phyloP scores from a whole-genome alignment of 2,888 invertebrate species.

The Idaea aversata region DNA sequence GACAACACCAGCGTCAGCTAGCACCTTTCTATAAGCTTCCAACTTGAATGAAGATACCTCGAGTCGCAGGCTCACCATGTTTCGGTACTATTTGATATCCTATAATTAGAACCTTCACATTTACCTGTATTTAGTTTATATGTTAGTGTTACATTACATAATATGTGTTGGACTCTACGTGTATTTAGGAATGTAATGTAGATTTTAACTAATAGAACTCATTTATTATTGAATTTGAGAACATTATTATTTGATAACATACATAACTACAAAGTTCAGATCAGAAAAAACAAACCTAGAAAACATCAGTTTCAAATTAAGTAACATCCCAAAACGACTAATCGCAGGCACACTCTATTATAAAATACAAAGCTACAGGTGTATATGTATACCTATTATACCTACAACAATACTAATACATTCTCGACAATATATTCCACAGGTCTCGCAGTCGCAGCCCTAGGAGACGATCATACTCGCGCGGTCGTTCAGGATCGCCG shows the following conservation, averaged over 20 bases:
- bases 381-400: neutral
- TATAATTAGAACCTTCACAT: slow-evolving; percentile 75
- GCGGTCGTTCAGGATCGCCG: slow-evolving; percentile 66
- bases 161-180: slow-evolving; percentile 45
- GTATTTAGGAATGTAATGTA: slow-evolving; percentile 44
- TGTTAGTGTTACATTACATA: slow-evolving; percentile 34
- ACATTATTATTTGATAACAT: neutral
- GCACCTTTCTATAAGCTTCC: slow-evolving; percentile 55
- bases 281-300: neutral
- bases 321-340: neutral
- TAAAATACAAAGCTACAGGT: neutral
- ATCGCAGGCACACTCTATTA: neutral
- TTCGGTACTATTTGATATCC: slow-evolving; percentile 77
- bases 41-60: slow-evolving; percentile 54
- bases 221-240: neutral
- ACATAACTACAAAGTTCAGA: neutral
- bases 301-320: neutral
- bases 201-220: slow-evolving; percentile 11
- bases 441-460: slow-evolving; percentile 76
- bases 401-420: neutral
- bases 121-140: slow-evolving; percentile 57
- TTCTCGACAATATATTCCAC: slow-evolving; percentile 14
- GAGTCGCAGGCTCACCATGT: slow-evolving; percentile 71
- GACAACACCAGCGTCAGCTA: slow-evolving; percentile 60
- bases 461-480: slow-evolving; percentile 68